Base-by-base conservation (phyloP, 1,140 invertebrate species). In the Pogonomyrmex barbatus region DNA sequence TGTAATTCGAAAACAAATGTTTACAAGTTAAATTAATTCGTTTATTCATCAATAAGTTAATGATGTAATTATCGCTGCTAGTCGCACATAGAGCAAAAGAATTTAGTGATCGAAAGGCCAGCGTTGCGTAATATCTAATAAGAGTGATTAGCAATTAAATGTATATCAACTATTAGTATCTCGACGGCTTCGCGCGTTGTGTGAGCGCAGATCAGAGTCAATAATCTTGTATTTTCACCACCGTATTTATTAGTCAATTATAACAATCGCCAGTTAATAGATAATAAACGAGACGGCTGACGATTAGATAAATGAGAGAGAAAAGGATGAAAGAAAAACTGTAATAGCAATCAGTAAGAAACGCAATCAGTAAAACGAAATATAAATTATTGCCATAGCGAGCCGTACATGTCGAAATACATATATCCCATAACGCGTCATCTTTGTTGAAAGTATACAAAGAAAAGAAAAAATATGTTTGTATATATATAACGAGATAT, bases 171-270 rank as follows among this genome's bases (percentile, higher is more conserved):
- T 47, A 42, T 45, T 10, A 42, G 12, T 47, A 24, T 68, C 17
- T 88, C 60, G 47, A 36, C 77, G 12, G 6, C 33, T 36, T 36
- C 9, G 24, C 33, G 33, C 10, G 14, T 42, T 8, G 36, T 17
- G 2, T 4, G 56, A 63, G 30, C 71, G 42, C 45, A 42, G 45
- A 14, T 42, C 36, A 75, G 45, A 76, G 9, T 84, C 65, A 58
- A 52, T 63, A 85, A 89, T 89, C 73, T 81, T 79, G 60, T 76
- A 84, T 88, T 81, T 87, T 67, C 81, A 77, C 70, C 67, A 30
- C 63, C 54, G 62, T 92, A 91, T 88, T 89, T 89, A 87, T 89
- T 92, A 89, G 83, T 91, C 88, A 88, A 90, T 92, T 91, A 86
- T 63, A 33, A 85, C 85, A 65, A 89, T 87, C 73, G 77, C 79